Conservation (phyloP, 2,888 invertebrate genomes). For the Platycheirus albimanus region DNA sequence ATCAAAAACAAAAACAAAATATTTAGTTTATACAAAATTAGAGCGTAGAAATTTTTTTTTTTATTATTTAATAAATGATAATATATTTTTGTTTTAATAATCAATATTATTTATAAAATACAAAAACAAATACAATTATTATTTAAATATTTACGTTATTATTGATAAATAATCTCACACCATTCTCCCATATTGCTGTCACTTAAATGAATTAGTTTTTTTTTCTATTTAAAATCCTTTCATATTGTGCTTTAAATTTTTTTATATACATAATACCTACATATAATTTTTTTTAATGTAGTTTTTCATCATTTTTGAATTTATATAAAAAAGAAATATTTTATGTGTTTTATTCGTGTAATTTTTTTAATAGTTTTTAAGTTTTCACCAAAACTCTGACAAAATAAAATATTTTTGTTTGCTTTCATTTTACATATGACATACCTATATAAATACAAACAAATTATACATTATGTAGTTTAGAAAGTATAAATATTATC, state of each 20-base stretch:
- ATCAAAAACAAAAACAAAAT: slow-evolving; percentile 30
- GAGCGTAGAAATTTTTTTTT: slow-evolving; percentile 49
- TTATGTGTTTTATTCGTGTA: slow-evolving; percentile 1
- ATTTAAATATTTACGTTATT: slow-evolving; percentile 28
- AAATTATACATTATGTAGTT: too few relatives aligned
- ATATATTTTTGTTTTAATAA: slow-evolving; percentile 59
- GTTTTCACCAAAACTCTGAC: slow-evolving; percentile 49
- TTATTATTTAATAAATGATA: slow-evolving; percentile 53
- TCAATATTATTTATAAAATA: slow-evolving; percentile 56
- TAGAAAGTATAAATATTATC: slow-evolving; percentile 10
- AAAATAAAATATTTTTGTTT: slow-evolving; percentile 42
- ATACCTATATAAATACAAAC: slow-evolving; percentile 23
- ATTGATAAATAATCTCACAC: slow-evolving; percentile 38
- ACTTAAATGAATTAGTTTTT: slow-evolving; percentile 72
- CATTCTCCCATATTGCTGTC: slow-evolving; percentile 52
- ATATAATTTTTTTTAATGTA: slow-evolving; percentile 3
- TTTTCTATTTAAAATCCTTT: slow-evolving; percentile 46
- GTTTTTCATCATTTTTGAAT: slow-evolving; percentile 52
- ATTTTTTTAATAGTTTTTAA: slow-evolving; percentile 63
- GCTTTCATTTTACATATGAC: slow-evolving; percentile 48
- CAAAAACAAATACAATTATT: slow-evolving; percentile 21
- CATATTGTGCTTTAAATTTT: slow-evolving; percentile 75
- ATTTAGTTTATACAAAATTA: slow-evolving; percentile 18
- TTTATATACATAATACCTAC: neutral
- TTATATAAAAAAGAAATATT: too few relatives aligned